These are phyloP conservation scores for Priocnemis perturbator DNA, from an alignment of 2,888 invertebrate species.

Conservation along the genomic window DNA sequence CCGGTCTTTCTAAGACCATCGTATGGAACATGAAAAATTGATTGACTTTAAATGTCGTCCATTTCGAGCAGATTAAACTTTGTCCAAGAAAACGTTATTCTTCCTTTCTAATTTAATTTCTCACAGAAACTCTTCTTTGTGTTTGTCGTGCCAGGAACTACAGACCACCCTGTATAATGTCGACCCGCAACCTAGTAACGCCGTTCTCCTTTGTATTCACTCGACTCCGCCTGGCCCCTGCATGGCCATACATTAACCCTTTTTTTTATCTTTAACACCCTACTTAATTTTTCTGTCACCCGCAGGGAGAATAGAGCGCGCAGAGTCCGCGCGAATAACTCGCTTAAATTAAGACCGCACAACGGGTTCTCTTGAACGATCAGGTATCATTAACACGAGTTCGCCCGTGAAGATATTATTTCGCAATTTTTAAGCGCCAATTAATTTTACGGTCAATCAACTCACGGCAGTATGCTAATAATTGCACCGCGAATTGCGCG, in stretches of 20 bases:
- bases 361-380: slow-evolving; percentile 18
- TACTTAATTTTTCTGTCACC: slow-evolving; percentile 40
- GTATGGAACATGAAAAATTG: too few species aligned
- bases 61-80: too few species aligned
- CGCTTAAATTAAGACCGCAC: slow-evolving; percentile 20
- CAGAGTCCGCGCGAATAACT: not conserved
- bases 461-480: slow-evolving; percentile 1
- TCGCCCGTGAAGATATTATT: slow-evolving; percentile 13
- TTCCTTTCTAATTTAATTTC: too few species aligned
- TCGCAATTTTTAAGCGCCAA: not conserved
- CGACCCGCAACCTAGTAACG: slow-evolving; percentile 28
- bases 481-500: too few species aligned
- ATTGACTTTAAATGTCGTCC: too few species aligned
- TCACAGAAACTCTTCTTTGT: too few species aligned
- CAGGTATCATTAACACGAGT: slow-evolving; percentile 18
- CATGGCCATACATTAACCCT: slow-evolving; percentile 35
- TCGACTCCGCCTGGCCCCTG: slow-evolving; percentile 16
- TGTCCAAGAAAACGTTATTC: too few species aligned
- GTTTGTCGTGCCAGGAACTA: too few species aligned
- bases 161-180: slow-evolving; percentile 14
- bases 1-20: too few species aligned
- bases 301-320: slow-evolving; percentile 31
- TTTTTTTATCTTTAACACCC: slow-evolving; percentile 34
- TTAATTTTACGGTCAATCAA: too few species aligned
- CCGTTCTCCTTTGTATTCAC: slow-evolving; percentile 25